These are phyloP conservation scores for Scolopax bukidnonensis DNA, from an alignment of 2,797 vertebrate species.

Conservation along the genomic window DNA sequence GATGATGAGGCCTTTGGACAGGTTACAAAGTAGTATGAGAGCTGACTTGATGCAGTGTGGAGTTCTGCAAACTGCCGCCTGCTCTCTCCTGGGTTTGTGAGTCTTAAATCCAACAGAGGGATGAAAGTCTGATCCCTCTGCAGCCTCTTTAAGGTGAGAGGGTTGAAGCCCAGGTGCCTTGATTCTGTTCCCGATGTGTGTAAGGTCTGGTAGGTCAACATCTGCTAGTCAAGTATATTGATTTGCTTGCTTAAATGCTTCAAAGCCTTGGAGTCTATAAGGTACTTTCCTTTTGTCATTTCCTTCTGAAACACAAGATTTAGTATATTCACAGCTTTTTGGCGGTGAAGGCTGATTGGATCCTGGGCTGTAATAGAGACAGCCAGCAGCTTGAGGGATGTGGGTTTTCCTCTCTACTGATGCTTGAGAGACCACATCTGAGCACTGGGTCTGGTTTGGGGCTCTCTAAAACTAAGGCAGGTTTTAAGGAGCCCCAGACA, in stretches of 20 bases:
- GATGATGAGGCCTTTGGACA: not conserved
- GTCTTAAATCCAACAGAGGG: not conserved
- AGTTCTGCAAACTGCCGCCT: not conserved
- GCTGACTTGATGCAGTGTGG: not conserved
- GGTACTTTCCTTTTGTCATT: not conserved
- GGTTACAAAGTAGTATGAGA: not conserved
- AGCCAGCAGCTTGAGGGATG: not conserved
- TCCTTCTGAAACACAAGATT: not conserved
- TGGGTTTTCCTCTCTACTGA: not conserved
- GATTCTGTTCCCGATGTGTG: accelerated
- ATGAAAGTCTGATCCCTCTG: not conserved
- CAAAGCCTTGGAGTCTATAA: not conserved
- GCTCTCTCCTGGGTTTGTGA: not conserved
- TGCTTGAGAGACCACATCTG: not conserved
- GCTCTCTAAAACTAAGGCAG: not conserved
- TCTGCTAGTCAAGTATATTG: not conserved
- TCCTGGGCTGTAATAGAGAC: not conserved
- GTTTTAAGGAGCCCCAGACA: not conserved
- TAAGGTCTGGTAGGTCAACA: not conserved
- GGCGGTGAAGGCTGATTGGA: not conserved
- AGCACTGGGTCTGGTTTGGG: not conserved
- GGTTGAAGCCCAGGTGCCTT: not conserved
- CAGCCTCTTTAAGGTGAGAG: not conserved
- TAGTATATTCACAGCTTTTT: not conserved
- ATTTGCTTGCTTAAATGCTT: not conserved